Evolutionary conservation across 2,113 vertebrate genomes (phyloP).

Genomic region (Brachyistius frenatus): DNA sequence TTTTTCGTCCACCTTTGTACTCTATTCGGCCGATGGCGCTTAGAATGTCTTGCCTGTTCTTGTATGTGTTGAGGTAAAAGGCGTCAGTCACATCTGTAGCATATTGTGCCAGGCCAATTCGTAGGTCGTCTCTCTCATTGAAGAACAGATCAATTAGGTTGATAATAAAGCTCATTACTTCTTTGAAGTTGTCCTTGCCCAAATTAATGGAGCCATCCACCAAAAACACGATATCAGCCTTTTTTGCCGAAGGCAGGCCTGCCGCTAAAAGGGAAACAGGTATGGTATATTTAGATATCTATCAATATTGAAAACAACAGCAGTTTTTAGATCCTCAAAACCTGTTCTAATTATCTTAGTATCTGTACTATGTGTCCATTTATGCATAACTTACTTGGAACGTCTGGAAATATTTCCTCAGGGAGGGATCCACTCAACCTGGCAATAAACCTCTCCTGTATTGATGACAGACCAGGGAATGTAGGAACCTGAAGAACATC

Average conservation of each 20-base stretch:
- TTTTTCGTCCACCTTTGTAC: constrained; percentile 90
- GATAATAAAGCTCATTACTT: constrained; percentile 87
- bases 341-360: background rate
- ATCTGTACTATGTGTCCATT: background rate
- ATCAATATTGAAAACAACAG: background rate
- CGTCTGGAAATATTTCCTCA: background rate
- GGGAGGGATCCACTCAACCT: constrained; percentile 69
- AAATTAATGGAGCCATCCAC: constrained; percentile 96
- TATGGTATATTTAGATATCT: background rate
- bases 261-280: constrained; percentile 28
- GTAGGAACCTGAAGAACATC: constrained; percentile 86
- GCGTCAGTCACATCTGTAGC: constrained; percentile 91
- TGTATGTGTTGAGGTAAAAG: constrained; percentile 91
- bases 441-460: constrained; percentile 79
- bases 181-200: constrained; percentile 86
- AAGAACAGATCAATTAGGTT: constrained; percentile 90
- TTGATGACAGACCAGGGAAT: constrained; percentile 83
- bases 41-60: constrained; percentile 87
- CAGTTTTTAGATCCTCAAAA: background rate
- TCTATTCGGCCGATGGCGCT: constrained; percentile 84
- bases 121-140: constrained; percentile 87
- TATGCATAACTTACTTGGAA: constrained; percentile 69
- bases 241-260: constrained; percentile 77
- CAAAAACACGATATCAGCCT: constrained; percentile 95
- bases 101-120: constrained; percentile 92